These are phyloP conservation scores for Coturnix japonica DNA, from an alignment of 2,113 vertebrate species.

Conservation along the genomic window DNA sequence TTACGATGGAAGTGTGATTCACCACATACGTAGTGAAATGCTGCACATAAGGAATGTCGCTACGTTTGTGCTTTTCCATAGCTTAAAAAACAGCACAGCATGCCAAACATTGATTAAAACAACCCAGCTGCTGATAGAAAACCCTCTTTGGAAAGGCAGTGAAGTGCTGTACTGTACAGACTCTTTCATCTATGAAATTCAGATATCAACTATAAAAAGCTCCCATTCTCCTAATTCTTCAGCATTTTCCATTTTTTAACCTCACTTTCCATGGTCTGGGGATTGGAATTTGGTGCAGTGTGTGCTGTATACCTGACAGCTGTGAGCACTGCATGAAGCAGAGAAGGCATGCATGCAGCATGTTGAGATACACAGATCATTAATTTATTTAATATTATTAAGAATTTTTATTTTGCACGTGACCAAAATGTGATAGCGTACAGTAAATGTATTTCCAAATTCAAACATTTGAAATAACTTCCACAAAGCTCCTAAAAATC, in stretches of 20 bases:
- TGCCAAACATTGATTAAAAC: neutral
- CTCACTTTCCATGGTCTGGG: neutral
- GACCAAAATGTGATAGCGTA: neutral
- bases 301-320: neutral
- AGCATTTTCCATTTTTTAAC: neutral
- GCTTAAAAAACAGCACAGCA: neutral
- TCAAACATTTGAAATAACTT: neutral
- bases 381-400: neutral
- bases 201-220: neutral
- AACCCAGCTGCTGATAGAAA: neutral
- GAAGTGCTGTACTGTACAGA: neutral
- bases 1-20: neutral
- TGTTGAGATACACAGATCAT: neutral
- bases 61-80: neutral
- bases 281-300: neutral
- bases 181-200: neutral
- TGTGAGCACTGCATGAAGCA: neutral
- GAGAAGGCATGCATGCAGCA: neutral
- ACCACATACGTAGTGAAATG: neutral
- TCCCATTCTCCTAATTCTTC: neutral
- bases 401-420: neutral
- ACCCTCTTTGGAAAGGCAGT: neutral
- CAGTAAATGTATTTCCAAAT: neutral
- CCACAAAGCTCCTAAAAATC: neutral
- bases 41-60: neutral